Conservation (phyloP, 2,888 invertebrate species). For the Xanthia icteritia region DNA sequence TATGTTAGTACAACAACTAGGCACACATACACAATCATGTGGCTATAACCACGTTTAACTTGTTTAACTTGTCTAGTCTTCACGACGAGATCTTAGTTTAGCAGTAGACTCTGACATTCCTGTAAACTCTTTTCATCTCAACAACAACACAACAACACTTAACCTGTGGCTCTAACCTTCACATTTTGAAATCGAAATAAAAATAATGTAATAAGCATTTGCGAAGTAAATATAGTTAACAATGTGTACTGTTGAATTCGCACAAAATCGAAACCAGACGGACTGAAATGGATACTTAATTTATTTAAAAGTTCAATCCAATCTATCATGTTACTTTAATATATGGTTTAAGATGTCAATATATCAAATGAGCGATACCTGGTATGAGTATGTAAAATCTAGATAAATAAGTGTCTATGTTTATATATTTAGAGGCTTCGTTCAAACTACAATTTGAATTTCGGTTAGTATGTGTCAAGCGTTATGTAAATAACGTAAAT, state of each 20-base stretch:
- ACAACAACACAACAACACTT: background rate
- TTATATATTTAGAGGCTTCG: slow-evolving; percentile 38
- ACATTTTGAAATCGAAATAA: background rate
- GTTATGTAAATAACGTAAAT: slow-evolving; percentile 33
- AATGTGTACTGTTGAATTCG: background rate
- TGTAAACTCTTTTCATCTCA: background rate
- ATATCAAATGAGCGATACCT: slow-evolving; percentile 15
- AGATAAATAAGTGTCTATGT: slow-evolving; percentile 25
- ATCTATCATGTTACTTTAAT: slow-evolving; percentile 17
- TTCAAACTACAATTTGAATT: slow-evolving; percentile 33
- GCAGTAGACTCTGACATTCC: background rate
- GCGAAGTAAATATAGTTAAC: background rate
- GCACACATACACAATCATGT: too few relatives aligned
- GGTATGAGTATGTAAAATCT: background rate
- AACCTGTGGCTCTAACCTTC: too few relatives aligned
- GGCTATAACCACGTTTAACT: too few relatives aligned
- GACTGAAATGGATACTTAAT: slow-evolving; percentile 20
- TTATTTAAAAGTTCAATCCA: slow-evolving; percentile 17
- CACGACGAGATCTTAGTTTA: background rate
- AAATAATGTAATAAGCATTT: background rate
- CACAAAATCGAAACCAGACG: slow-evolving; percentile 3
- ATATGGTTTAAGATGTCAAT: background rate
- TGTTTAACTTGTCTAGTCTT: too few relatives aligned
- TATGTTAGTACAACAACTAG: too few relatives aligned
- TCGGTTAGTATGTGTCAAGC: slow-evolving; percentile 34